Conservation (phyloP, 2,113 vertebrate genomes). For the Thryonomys swinderianus region DNA sequence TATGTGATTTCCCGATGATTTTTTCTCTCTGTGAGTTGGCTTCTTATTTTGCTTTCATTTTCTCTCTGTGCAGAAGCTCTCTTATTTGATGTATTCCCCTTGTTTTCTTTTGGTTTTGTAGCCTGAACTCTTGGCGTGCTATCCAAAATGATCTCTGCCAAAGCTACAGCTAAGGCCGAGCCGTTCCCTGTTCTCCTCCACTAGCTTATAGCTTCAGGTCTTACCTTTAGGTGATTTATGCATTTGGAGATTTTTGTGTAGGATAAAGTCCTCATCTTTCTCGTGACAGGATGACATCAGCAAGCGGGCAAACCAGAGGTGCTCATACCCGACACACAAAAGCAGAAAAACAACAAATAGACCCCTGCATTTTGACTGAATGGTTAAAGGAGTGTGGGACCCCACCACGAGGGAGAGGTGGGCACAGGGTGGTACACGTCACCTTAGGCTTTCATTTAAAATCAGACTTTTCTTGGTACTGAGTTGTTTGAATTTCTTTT, state of each 20-base stretch:
- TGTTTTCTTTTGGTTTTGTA: neutral
- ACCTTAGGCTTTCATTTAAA: neutral
- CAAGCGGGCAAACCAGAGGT: neutral
- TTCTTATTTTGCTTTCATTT: neutral
- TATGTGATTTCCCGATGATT: neutral
- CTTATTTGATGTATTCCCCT: neutral
- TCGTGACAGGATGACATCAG: neutral
- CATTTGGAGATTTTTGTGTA: neutral
- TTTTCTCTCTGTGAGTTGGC: neutral
- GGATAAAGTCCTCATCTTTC: neutral
- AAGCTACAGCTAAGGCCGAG: neutral
- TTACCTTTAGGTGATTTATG: neutral
- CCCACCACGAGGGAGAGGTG: too few relatives aligned
- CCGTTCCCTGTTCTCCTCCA: neutral
- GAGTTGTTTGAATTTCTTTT: neutral
- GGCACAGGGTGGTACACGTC: accelerated
- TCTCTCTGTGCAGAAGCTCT: neutral
- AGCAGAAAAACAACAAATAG: neutral
- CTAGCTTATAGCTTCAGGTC: neutral
- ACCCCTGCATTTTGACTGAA: neutral
- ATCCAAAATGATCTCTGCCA: neutral
- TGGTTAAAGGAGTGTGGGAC: neutral
- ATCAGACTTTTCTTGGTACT: neutral
- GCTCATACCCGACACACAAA: neutral
- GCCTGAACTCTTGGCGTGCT: neutral